Base-by-base conservation (phyloP, 2,888 invertebrate species). In the Leptothorax acervorum region DNA sequence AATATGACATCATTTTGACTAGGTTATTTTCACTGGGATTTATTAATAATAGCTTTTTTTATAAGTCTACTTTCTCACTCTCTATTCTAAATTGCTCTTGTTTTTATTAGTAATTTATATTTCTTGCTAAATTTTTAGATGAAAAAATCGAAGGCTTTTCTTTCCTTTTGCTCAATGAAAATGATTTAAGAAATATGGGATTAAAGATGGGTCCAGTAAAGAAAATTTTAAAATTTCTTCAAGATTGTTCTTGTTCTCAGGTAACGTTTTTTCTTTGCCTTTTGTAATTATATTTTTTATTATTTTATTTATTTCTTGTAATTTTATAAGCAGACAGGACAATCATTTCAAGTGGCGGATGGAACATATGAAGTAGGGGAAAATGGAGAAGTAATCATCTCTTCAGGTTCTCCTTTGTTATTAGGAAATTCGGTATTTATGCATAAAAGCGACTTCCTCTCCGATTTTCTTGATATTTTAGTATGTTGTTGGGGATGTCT, bases 201-300 rank as follows among this genome's bases (percentile, higher is more conserved):
- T 18, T 63, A 63, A 63, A 63, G 39, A 42, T 39, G 39, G 63
- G 63, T 18, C 39, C 63, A 63, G 2, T 35, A 39, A 63, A 65
- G 12, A 45, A 65, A 42, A 65, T 65, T 42, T 42, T 65, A 23
- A 45, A 65, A 65, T 65, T 65, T 65, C 65, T 65, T 8, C n/a
- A 65, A 23, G 65, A 65, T 23, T 65, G 42, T 65, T 65, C 65
- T 65, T 23, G 23, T 23, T 65, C 5, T 42, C 18, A 42, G 3
- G 31, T 42, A 23, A 65, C n/a, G 11, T 63, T 9, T 63, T 45
- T 11, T 39, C n/a, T 42, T 42, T 42, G 11, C 12, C 5, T 42
- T 42, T 23, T 42, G 23, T 65, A 42, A 65, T 65, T 65, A 42
- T 42, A n/a, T 23, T n/a, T 45, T n/a, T 42, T 65, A 63, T 55